A percentile compares a stretch with the other conserved stretches of the same genome.
Conservation (phyloP, 2,797 vertebrate species). For the Rhynchotus rufescens region DNA sequence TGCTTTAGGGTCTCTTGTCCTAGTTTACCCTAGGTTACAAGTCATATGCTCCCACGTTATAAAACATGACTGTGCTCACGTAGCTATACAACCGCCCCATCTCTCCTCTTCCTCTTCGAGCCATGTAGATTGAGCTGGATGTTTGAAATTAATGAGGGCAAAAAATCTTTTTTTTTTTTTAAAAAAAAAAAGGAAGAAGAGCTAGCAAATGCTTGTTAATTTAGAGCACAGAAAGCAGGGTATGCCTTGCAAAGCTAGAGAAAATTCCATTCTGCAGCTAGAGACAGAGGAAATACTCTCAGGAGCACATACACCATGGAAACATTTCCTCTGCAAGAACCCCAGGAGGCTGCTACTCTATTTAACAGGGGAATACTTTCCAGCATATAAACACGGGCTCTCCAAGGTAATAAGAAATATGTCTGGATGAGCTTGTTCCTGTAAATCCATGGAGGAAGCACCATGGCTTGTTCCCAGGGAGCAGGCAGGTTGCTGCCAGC, state of each 20-base stretch:
- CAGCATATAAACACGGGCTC: neutral
- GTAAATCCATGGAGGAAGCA: neutral
- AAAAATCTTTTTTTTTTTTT: neutral
- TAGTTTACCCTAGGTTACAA: neutral
- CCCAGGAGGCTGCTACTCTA: neutral
- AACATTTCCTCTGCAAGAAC: constrained; percentile 16
- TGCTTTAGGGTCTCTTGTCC: neutral
- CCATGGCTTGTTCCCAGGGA: neutral
- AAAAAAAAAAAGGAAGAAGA: neutral
- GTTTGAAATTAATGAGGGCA: constrained; percentile 15
- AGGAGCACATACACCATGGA: neutral
- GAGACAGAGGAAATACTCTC: constrained; percentile 12
- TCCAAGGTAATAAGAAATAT: constrained; percentile 12
- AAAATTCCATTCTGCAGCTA: constrained; percentile 26
- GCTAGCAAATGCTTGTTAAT: constrained; percentile 10
- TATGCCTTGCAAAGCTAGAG: neutral
- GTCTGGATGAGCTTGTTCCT: neutral
- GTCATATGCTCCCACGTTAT: accelerated
- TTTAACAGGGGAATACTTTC: constrained; percentile 28
- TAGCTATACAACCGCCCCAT: neutral
- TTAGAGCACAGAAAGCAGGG: neutral
- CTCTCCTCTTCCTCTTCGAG: neutral
- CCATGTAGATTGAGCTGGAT: neutral
- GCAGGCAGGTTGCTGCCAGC: neutral
- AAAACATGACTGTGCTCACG: neutral